Conservation (phyloP, 2,888 invertebrate species). For the Flexamia atlantica region DNA sequence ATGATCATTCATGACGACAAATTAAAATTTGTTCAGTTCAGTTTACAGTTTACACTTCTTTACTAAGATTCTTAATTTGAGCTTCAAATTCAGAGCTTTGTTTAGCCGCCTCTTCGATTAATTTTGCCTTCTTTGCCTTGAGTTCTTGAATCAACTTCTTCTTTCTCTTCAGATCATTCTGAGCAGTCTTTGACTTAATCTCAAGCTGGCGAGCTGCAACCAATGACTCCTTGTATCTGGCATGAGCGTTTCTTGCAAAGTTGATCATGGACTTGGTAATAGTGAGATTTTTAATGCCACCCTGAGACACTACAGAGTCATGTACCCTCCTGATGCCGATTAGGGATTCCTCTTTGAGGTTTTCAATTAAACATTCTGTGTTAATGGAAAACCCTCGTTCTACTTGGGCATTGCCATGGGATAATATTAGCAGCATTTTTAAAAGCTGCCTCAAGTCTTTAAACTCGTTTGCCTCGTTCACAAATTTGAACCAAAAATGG, state of each 20-base stretch:
- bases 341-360: constrained; percentile 26
- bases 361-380: constrained; percentile 39
- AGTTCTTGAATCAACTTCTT: constrained; percentile 41
- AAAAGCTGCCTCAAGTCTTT: constrained; percentile 26
- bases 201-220: constrained; percentile 22
- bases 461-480: constrained; percentile 20
- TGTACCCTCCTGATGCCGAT: constrained; percentile 22
- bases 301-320: constrained; percentile 7
- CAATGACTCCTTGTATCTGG: constrained; percentile 26
- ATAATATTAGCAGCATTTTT: constrained; percentile 20
- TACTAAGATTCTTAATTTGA: constrained; percentile 29
- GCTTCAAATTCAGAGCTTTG: constrained; percentile 13
- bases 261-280: constrained; percentile 26
- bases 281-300: constrained; percentile 38
- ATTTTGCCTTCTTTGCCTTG: constrained; percentile 41
- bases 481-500: constrained; percentile 26
- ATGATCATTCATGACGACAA: constrained; percentile 23
- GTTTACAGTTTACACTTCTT: constrained; percentile 62
- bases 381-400: constrained; percentile 32
- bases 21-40: constrained; percentile 22
- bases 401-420: constrained; percentile 37
- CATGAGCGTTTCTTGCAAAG: constrained; percentile 21
- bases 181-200: constrained; percentile 27
- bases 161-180: constrained; percentile 41
- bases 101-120: constrained; percentile 3